Conservation (phyloP, 2,888 invertebrate species). For the Synergus laeviventris region DNA sequence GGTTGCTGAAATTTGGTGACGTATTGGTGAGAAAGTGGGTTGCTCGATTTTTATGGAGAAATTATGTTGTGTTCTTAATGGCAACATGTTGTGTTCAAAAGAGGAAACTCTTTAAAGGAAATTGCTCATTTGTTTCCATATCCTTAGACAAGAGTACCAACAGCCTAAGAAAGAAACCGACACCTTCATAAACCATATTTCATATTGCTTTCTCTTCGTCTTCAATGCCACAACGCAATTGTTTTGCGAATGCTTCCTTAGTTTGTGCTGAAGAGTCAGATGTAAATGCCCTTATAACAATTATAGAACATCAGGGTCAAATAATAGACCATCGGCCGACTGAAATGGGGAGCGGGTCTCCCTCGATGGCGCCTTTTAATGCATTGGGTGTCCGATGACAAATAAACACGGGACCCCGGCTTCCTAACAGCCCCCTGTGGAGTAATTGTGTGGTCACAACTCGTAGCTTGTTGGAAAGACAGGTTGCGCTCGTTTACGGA, state of each 20-base stretch:
- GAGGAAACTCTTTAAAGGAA: too few species aligned
- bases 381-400: constrained; percentile 62
- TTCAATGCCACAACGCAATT: not conserved
- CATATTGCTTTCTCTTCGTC: not conserved
- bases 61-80: not conserved
- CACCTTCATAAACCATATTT: too few species aligned
- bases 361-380: constrained; percentile 56
- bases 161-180: too few species aligned
- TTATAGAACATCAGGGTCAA: constrained; percentile 18
- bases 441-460: constrained; percentile 64
- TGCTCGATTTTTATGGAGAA: not conserved
- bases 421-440: constrained; percentile 62
- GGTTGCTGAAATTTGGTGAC: not conserved
- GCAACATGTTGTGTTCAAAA: too few species aligned
- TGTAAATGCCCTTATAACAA: constrained; percentile 10
- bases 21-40: not conserved
- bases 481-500: constrained; percentile 62
- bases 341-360: constrained; percentile 24
- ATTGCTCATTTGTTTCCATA: too few species aligned
- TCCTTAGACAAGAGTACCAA: too few species aligned
- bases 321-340: constrained; percentile 16
- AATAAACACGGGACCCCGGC: constrained; percentile 53
- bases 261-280: not conserved
- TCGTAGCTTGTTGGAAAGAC: constrained; percentile 50
- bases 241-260: not conserved